Evolutionary conservation across 1,140 invertebrate genomes (phyloP), one percentile per base, ranked within the genome.

Genomic region (Oryctes rhinoceros): DNA sequence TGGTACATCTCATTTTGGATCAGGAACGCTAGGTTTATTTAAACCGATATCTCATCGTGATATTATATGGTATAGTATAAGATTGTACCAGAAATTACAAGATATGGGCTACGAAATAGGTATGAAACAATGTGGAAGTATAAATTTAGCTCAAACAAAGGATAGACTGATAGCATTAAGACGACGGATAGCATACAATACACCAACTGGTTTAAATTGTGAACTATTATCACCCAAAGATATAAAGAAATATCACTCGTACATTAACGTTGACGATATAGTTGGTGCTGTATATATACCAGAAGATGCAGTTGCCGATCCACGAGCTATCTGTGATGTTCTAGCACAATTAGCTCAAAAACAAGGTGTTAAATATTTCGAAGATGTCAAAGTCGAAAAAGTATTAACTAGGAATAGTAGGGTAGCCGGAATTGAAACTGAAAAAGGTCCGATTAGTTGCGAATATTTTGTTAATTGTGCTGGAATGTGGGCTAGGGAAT

Each of bases 381-480:
- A 94, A 85, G 87, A 92, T 78, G 92, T 92, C 80, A 84, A 86
- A 59, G 89, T 94, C 11, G 80, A 90, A 48, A 86, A 90, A 85
- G 90, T 95, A 39, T 81, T 89, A 3, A 93, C 92, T 11, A 88
- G 91, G 83, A 91, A 93, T 84, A 86, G 88, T 20, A 86, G 86
- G 79, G 91, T 94, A 2, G 87, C 90, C 76, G 89, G 87, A 77
- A 91, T 94, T 1, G 88, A 90, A 79, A 94, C 93, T 4, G 88
- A 88, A 78, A 83, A 86, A 81, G 94, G 94, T 76, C 87, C 84
- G 48, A 90, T 94, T 65, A 82, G 89, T 20, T 94, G 93, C 87
- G 92, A 94, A 88, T 92, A 92, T 86, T 94, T 95, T 86, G 89
- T 94, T 7, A 94, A 94, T 86, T 93, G 92, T 87, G 91, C 92